Conservation (phyloP, 2,797 vertebrate species). For the Borostomias antarcticus region DNA sequence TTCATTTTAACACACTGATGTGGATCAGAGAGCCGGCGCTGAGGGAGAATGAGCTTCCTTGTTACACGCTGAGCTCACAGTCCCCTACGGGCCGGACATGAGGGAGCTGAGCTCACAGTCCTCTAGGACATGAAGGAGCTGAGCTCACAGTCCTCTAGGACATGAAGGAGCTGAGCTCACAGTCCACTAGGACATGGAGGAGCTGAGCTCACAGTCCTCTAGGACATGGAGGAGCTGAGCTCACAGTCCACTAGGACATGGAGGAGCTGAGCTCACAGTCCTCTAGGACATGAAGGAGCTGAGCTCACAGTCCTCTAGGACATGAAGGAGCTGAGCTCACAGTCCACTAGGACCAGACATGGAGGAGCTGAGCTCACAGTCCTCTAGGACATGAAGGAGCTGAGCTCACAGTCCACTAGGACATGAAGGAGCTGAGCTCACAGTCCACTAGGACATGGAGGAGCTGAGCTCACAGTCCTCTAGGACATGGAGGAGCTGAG, state of each 20-base stretch:
- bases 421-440: constrained; percentile 37
- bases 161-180: constrained; percentile 38
- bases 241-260: constrained; percentile 10
- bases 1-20: background rate
- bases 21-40: background rate
- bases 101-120: constrained; percentile 52
- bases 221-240: constrained; percentile 37
- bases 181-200: constrained; percentile 8
- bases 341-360: constrained; percentile 13
- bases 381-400: constrained; percentile 22
- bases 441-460: constrained; percentile 6
- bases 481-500: constrained; percentile 39
- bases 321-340: constrained; percentile 38
- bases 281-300: constrained; percentile 28
- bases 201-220: constrained; percentile 52
- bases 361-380: constrained; percentile 52
- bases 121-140: constrained; percentile 28
- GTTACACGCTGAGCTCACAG: constrained; percentile 57
- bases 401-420: constrained; percentile 43
- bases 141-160: constrained; percentile 35
- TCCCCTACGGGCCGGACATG: constrained; percentile 6
- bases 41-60: constrained; percentile 41
- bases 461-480: constrained; percentile 52
- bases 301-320: constrained; percentile 35
- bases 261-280: constrained; percentile 47